Evolutionary conservation across 37 sponge, comb jelly and placozoan species (phyloP).

Genomic region (Halichondria panicea): DNA sequence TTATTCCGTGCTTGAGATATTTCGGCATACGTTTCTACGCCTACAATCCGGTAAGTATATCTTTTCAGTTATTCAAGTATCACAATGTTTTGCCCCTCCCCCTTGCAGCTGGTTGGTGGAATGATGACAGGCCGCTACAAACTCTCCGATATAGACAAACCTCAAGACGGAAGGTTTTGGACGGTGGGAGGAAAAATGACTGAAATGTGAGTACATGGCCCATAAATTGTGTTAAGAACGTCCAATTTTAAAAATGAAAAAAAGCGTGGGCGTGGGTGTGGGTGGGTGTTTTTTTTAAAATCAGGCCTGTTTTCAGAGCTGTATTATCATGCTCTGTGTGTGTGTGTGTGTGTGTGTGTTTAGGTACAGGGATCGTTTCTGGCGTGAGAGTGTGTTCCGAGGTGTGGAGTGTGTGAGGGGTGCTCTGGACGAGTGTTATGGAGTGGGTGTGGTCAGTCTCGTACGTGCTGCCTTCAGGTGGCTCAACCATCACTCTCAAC

Average conservation of each 20-base stretch:
- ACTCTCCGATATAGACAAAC: conserved; percentile 28
- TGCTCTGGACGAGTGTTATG: conserved; percentile 53
- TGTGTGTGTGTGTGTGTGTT: background rate
- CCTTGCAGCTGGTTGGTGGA: conserved; percentile 83
- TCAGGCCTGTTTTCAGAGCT: background rate
- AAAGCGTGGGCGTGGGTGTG: background rate
- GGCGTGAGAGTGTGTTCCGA: conserved; percentile 64
- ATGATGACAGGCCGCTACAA: conserved; percentile 80
- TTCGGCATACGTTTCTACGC: conserved; percentile 91
- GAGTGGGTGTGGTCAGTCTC: conserved; percentile 47
- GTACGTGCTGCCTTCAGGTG: conserved; percentile 73
- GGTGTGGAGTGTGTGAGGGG: conserved; percentile 50
- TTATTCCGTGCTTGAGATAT: conserved; percentile 83
- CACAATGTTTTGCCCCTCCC: background rate
- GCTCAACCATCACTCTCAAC: conserved; percentile 78
- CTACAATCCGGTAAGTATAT: conserved; percentile 81
- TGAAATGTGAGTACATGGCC: background rate
- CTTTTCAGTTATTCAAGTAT: background rate
- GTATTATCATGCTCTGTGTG: background rate
- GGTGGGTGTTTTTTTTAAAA: background rate
- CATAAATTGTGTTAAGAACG: background rate
- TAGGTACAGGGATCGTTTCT: conserved; percentile 75
- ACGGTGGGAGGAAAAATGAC: conserved; percentile 31
- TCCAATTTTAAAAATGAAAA: too few species aligned
- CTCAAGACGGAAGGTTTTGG: conserved; percentile 69